Conservation (phyloP, 2,113 vertebrate genomes). For the Stictonetta naevosa region DNA sequence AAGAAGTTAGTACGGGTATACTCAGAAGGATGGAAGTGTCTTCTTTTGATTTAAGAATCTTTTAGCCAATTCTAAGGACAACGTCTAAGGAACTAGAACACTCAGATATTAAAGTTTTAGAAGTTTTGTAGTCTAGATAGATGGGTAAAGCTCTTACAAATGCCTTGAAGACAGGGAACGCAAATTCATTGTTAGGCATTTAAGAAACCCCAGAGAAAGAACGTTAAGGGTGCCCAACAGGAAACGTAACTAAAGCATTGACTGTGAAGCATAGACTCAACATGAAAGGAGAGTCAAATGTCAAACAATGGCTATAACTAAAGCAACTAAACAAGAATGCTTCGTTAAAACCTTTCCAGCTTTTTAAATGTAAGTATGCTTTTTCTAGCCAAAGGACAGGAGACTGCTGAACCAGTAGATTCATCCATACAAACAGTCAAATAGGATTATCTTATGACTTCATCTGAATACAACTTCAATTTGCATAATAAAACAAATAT, state of each 20-base stretch:
- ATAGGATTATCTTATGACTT: neutral
- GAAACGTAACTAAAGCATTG: neutral
- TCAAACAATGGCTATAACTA: neutral
- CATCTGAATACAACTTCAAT: neutral
- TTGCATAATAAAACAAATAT: neutral
- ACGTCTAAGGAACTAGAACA: neutral
- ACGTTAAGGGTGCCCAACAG: neutral
- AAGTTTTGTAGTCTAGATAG: neutral
- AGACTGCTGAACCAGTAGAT: neutral
- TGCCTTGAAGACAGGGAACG: neutral
- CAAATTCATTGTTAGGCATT: neutral
- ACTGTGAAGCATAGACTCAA: neutral
- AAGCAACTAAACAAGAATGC: neutral
- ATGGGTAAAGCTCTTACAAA: neutral
- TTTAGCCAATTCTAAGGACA: neutral
- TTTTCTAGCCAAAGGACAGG: neutral
- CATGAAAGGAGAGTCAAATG: too few relatives aligned
- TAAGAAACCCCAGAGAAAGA: neutral
- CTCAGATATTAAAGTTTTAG: neutral
- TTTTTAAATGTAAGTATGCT: neutral
- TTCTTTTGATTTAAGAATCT: neutral
- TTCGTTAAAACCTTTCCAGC: neutral
- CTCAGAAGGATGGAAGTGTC: accelerated
- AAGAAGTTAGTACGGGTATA: neutral
- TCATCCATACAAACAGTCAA: neutral